A percentile compares a stretch with the other conserved stretches of the same genome.
Evolutionary conservation across 2,113 vertebrate genomes (phyloP).

Genomic region (Misgurnus mizolepis): DNA sequence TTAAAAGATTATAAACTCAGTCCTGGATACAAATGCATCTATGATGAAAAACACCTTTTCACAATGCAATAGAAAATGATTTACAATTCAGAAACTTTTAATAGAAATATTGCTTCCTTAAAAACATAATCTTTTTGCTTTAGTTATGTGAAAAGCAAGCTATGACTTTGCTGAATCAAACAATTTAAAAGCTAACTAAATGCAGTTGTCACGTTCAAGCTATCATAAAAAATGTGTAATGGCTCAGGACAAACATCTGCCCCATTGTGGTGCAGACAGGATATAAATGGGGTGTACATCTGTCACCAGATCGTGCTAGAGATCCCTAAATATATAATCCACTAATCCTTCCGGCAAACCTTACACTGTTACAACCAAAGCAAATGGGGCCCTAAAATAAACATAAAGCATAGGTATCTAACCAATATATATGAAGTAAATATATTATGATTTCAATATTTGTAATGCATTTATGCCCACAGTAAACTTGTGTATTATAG

Average conservation of each 20-base stretch:
- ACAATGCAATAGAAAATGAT: too few species aligned
- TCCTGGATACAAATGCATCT: not conserved
- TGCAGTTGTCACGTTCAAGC: not conserved
- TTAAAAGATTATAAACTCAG: too few species aligned
- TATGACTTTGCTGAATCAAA: not conserved
- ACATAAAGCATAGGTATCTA: not conserved
- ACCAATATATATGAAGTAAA: not conserved
- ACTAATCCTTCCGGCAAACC: slow-evolving; percentile 61
- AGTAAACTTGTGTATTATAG: too few species aligned
- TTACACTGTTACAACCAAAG: slow-evolving; percentile 19
- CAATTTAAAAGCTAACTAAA: not conserved
- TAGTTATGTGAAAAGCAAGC: not conserved
- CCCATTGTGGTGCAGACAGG: slow-evolving; percentile 1
- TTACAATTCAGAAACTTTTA: not conserved
- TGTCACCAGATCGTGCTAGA: slow-evolving; percentile 68
- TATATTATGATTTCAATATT: not conserved
- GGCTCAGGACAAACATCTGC: slow-evolving; percentile 38
- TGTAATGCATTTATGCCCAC: not conserved
- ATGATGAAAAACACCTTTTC: not conserved
- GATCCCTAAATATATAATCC: slow-evolving; percentile 72
- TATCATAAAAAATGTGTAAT: not conserved
- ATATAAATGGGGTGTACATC: slow-evolving; percentile 60
- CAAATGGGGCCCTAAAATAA: slow-evolving; percentile 54
- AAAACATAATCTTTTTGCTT: not conserved
- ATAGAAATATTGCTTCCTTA: not conserved